Evolutionary conservation across 2,797 vertebrate species (phyloP).

Genomic region (Hydrolagus colliei): DNA sequence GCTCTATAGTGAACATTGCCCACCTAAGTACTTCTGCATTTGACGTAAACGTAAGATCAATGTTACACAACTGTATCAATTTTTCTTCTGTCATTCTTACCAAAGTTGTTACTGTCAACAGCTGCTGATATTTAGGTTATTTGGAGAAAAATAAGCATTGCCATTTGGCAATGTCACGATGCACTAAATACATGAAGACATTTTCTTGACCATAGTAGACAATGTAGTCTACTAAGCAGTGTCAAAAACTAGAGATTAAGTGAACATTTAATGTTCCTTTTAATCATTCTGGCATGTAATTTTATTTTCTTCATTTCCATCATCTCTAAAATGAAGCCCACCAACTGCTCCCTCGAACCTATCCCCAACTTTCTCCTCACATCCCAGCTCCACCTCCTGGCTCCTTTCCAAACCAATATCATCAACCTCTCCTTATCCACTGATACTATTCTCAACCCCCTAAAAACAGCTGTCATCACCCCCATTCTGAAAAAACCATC

Average conservation of each 20-base stretch:
- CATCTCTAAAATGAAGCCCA: no score
- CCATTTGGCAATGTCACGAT: conserved; percentile 59
- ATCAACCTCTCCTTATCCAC: no score
- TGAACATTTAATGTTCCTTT: conserved; percentile 60
- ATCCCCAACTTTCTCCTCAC: no score
- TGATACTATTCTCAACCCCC: no score
- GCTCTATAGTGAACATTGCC: background rate
- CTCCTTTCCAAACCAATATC: no score
- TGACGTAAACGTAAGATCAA: background rate
- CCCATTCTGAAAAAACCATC: no score
- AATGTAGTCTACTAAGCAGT: conserved; percentile 56
- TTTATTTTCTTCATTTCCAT: background rate
- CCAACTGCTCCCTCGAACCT: no score
- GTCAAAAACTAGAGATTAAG: conserved; percentile 54
- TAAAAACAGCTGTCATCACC: no score
- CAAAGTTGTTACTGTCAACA: conserved; percentile 63
- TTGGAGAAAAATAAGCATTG: conserved; percentile 61
- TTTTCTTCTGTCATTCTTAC: conserved; percentile 54
- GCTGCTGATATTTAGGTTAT: conserved; percentile 69
- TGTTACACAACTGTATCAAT: conserved; percentile 29
- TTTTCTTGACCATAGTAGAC: conserved; percentile 55
- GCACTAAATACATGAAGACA: conserved; percentile 51
- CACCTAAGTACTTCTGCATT: background rate
- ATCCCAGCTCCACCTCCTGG: no score
- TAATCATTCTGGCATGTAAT: conserved; percentile 49